Conservation (phyloP, 2,888 invertebrate genomes). For the Cotesia congregata region DNA sequence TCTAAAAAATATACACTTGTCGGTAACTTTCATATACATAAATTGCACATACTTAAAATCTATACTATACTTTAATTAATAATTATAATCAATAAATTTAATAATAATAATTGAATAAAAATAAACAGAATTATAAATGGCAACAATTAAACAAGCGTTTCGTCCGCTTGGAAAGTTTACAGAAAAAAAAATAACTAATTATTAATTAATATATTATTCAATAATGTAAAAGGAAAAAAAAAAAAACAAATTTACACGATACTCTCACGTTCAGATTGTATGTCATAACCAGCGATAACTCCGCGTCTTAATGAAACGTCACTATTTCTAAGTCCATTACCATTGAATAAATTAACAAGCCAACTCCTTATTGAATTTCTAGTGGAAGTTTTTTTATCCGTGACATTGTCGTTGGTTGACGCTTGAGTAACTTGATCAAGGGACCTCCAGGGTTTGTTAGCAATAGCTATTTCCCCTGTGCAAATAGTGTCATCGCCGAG, state of each 20-base stretch:
- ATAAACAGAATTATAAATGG: not conserved
- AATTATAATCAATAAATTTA: not conserved
- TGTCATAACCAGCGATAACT: constrained; percentile 72
- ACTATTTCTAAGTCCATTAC: constrained; percentile 79
- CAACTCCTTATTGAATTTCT: constrained; percentile 80
- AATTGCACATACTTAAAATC: constrained; percentile 62
- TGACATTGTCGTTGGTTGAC: constrained; percentile 64
- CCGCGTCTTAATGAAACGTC: constrained; percentile 74
- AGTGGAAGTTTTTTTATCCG: constrained; percentile 75
- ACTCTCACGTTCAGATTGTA: constrained; percentile 75
- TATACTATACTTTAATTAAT: constrained; percentile 32
- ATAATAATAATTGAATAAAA: not conserved
- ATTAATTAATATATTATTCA: not conserved
- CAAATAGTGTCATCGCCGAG: constrained; percentile 66
- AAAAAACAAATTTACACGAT: constrained; percentile 70
- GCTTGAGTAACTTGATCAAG: constrained; percentile 77
- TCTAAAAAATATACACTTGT: constrained; percentile 65
- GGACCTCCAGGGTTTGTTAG: constrained; percentile 82
- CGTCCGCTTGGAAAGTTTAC: not conserved
- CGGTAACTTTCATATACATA: constrained; percentile 68
- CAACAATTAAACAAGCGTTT: not conserved
- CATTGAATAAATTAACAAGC: constrained; percentile 83
- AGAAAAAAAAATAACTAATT: constrained; percentile 21
- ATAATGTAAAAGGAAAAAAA: constrained; percentile 7
- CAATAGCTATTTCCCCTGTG: constrained; percentile 55